Conservation (phyloP, 2,888 invertebrate genomes). For the Pecten maximus region DNA sequence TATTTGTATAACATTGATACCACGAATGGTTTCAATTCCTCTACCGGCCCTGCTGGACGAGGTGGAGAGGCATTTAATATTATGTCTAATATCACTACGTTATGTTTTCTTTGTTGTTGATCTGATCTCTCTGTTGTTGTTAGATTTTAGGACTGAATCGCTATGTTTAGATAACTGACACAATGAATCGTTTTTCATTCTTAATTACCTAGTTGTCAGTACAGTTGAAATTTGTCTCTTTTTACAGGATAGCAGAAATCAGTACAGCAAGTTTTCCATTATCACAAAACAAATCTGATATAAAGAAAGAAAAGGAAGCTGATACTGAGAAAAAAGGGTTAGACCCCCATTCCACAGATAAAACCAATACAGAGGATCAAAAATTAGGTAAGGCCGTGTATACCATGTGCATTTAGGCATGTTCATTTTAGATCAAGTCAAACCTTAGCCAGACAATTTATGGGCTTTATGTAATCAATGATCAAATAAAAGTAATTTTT, state of each 20-base stretch:
- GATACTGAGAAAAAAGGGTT: not conserved
- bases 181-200: not conserved
- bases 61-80: no score
- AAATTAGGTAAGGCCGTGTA: not conserved
- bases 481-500: no score
- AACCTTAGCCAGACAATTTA: no score
- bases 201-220: no score
- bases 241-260: slow-evolving; percentile 13
- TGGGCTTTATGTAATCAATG: no score
- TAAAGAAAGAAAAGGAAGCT: not conserved
- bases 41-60: no score
- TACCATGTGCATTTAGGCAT: not conserved
- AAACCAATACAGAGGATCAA: not conserved
- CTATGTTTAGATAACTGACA: no score
- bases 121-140: not conserved
- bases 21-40: no score
- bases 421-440: not conserved
- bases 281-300: not conserved
- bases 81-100: no score
- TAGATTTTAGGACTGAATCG: no score
- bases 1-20: no score
- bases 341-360: not conserved
- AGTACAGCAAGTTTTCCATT: slow-evolving; percentile 26
- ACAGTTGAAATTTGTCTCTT: not conserved
- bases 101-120: not conserved